Conservation (phyloP, 2,888 invertebrate species). For the Drosophila nr. perissopoda region DNA sequence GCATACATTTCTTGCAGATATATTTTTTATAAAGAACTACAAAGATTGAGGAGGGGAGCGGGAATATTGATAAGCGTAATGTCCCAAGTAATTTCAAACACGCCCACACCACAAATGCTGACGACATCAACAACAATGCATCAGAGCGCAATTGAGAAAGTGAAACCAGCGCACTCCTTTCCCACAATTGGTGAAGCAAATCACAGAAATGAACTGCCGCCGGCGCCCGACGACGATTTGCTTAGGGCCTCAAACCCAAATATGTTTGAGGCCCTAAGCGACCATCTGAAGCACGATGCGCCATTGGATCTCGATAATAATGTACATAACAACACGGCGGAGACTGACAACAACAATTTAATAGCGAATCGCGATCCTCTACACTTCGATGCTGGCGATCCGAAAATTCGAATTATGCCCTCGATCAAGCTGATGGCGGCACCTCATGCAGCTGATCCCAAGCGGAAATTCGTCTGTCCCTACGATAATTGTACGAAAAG, state of each 20-base stretch:
- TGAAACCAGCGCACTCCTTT: slow-evolving; percentile 60
- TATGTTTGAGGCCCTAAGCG: slow-evolving; percentile 45
- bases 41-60: neutral
- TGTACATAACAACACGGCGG: slow-evolving; percentile 53
- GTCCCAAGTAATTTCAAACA: slow-evolving; percentile 76
- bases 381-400: slow-evolving; percentile 41
- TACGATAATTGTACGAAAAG: slow-evolving; percentile 82
- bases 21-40: slow-evolving; percentile 12
- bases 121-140: slow-evolving; percentile 70
- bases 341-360: slow-evolving; percentile 65
- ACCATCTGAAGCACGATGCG: slow-evolving; percentile 62
- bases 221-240: slow-evolving; percentile 46
- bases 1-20: slow-evolving; percentile 33
- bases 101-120: slow-evolving; percentile 80
- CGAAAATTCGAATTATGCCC: slow-evolving; percentile 79
- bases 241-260: slow-evolving; percentile 63
- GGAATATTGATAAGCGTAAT: slow-evolving; percentile 47
- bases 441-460: slow-evolving; percentile 73
- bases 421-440: slow-evolving; percentile 76
- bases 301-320: slow-evolving; percentile 74
- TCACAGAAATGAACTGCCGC: slow-evolving; percentile 49
- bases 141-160: slow-evolving; percentile 59
- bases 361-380: slow-evolving; percentile 37
- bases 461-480: slow-evolving; percentile 80
- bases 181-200: slow-evolving; percentile 47